Base-by-base conservation (phyloP, 2,888 invertebrate species). In the Andrena fulva region DNA sequence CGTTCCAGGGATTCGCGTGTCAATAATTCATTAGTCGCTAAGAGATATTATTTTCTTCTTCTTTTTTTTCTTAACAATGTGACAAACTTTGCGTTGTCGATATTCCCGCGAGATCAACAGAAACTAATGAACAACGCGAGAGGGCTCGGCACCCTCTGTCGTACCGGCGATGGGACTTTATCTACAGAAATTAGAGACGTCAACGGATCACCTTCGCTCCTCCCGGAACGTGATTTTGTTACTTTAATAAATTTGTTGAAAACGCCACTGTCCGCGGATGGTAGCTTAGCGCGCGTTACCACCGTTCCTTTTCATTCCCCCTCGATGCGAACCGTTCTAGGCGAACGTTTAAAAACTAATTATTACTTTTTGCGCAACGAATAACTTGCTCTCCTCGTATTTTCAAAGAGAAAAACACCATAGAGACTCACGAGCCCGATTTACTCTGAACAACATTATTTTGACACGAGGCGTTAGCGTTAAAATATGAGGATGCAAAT, bases 161-260 rank as follows among this genome's bases (percentile, higher is more conserved):
- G 20, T 71, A 10, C n/a, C 42, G 69, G 82, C 72, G 75, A 82
- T 82, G 81, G 87, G 84, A 84, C 87, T 89, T 82, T 80, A 63
- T 68, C 66, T 72, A 78, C 77, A 85, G 70, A 90, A 90, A 84
- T 85, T 75, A 77, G 74, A 86, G 77, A 84, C 74, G 79, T 86
- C 68, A 80, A 85, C 83, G 78, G 81, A 78, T 87, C 82, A 82
- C 73, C 77, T 81, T 83, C 78, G 64, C 62, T 76, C 75, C 70
- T 82, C 79, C 76, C 74, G 73, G 74, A 87, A 88, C 77, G 78
- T 82, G 85, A 87, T 71, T 85, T 85, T 83, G 85, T 84, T 89
- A 89, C 83, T 85, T 88, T 88, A 89, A 87, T 80, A 76, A 84
- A 77, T 67, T 80, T 83, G 79, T 76, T 82, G 71, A 80, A 73